phyloP scores from a whole-genome alignment of 1,140 invertebrate genomes.

The Bombus affinis region DNA sequence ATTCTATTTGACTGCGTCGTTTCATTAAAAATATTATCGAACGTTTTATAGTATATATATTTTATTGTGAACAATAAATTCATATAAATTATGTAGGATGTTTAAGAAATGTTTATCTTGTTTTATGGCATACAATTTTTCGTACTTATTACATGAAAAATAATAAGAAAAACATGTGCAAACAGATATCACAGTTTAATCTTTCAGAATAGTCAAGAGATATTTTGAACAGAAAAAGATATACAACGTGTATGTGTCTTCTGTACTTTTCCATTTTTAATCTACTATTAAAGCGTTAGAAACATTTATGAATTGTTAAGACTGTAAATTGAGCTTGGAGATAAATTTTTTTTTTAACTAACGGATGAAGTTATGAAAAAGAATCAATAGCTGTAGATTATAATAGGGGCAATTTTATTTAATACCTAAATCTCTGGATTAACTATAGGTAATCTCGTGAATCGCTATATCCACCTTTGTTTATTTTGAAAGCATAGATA shows the following conservation, averaged over 20 bases:
- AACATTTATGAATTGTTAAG: background rate
- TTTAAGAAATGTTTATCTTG: background rate
- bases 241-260: background rate
- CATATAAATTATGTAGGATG: too few species aligned
- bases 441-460: background rate
- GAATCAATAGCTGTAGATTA: background rate
- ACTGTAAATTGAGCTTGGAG: background rate
- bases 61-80: background rate
- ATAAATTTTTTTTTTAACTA: background rate
- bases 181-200: background rate
- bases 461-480: background rate
- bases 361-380: background rate
- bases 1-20: background rate
- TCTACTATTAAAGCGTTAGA: background rate
- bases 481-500: background rate
- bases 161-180: background rate
- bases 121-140: background rate
- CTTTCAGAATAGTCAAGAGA: background rate
- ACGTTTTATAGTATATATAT: background rate
- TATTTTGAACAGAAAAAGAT: background rate
- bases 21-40: background rate
- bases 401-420: background rate
- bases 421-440: background rate
- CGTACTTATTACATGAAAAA: background rate
- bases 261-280: background rate